Percentiles rank a stretch among this genome's conserved stretches.
phyloP scores from a whole-genome alignment of 2,797 vertebrate species.

The Bradypus variegatus region DNA sequence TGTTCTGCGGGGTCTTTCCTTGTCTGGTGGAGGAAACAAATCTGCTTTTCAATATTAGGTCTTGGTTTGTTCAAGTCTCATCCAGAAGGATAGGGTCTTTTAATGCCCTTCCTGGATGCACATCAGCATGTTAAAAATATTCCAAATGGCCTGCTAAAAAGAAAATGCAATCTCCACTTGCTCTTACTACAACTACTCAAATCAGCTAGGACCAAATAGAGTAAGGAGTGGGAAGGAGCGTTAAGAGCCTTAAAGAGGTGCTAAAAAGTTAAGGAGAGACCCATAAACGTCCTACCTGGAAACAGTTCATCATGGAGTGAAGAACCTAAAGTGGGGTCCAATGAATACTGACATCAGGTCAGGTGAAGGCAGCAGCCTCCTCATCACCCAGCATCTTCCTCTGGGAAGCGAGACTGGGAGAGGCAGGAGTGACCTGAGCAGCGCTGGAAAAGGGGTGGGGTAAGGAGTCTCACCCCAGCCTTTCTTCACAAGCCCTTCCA shows the following conservation, averaged over 20 bases:
- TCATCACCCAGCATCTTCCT: background rate
- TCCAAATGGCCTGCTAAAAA: background rate
- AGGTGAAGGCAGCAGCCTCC: background rate
- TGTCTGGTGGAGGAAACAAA: constrained; percentile 12
- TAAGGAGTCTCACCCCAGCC: constrained; percentile 15
- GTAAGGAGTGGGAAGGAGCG: background rate
- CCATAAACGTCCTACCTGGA: constrained; percentile 56
- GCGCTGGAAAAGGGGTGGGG: constrained; percentile 46
- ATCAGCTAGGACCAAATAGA: background rate
- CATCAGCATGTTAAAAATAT: background rate
- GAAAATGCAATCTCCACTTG: background rate
- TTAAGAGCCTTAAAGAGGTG: background rate
- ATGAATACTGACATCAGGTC: background rate
- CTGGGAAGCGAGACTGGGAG: constrained; percentile 43
- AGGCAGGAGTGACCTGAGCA: background rate
- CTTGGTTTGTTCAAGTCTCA: background rate
- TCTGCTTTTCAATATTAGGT: background rate
- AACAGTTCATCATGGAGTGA: constrained; percentile 57
- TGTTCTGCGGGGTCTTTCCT: constrained; percentile 3
- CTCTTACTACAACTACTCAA: background rate
- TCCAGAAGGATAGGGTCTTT: background rate
- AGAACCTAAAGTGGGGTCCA: background rate
- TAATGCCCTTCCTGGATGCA: constrained; percentile 2
- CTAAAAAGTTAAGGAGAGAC: background rate
- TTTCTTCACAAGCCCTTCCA: background rate